Base-by-base conservation (phyloP, 2,797 vertebrate species). In the Tokudaia muenninki region DNA sequence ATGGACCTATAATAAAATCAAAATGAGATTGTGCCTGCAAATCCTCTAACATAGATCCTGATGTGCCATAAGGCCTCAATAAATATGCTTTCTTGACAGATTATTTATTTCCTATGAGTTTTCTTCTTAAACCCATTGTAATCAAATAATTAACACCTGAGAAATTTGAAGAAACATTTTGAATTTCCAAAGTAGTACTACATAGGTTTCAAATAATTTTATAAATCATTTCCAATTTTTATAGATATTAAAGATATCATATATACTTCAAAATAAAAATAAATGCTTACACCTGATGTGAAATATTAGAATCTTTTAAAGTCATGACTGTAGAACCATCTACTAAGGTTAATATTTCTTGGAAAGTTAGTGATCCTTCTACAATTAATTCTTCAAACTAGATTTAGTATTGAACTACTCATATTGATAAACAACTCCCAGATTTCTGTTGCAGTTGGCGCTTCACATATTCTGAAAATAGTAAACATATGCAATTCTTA, bases 151-250 rank as follows among this genome's bases (percentile, higher is more conserved):
- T 37, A 3, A 2, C 78, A 72, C 21, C n/a, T 75, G 19, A 24
- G 61, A 95, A 83, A 10, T 83, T 92, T 34, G 34, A 37, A 21
- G 17, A 1, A 94, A 41, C 31, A 0, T 78, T 26, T 55, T 70
- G 57, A 29, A 10, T 21, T 91, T 97, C 77, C 84, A 5, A 94
- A 96, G 57, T 55, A 17, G 7, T 83, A 34, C 1, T 57, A 77
- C 63, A 17, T 2, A 57, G 0, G 0, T 93, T 91, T 92, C 80
- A 70, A 94, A 29, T 74, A 70, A 37, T 55, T 2, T 57, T 77
- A 4, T 6, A 50, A 16, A 67, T 29, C 93, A 89, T 75, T 90
- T 95, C 93, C 52, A 57, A 65, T 8, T 72, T 84, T 94, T 52
- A 81, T 29, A 75, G 74, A 87, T 31, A 10, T 94, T 93, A 17